Evolutionary conservation across 2,797 vertebrate species (phyloP).

Genomic region (Ceryle rudis): DNA sequence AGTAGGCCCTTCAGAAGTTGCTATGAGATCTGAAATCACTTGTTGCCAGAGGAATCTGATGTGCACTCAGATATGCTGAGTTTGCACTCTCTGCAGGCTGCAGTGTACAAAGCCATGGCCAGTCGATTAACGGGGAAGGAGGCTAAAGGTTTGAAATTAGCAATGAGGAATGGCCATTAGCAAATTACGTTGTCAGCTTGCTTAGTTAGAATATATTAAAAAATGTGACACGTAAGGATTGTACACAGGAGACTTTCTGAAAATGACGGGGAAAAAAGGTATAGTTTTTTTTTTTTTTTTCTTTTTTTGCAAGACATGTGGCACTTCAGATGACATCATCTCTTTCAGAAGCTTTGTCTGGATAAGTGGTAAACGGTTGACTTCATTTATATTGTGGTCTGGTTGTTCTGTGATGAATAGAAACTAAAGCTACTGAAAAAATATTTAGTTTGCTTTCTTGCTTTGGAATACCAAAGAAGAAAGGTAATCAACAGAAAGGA

Average conservation of each 20-base stretch:
- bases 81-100: slow-evolving; percentile 26
- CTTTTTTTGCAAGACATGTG: neutral
- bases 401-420: slow-evolving; percentile 9
- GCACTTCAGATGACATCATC: neutral
- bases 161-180: neutral
- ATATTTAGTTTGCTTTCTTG: slow-evolving; percentile 31
- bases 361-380: neutral
- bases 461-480: slow-evolving; percentile 16
- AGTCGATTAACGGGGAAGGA: slow-evolving; percentile 6
- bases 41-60: slow-evolving; percentile 30
- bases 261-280: neutral
- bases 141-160: neutral
- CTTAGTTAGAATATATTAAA: neutral
- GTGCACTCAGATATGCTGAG: slow-evolving; percentile 1
- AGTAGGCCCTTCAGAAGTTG: neutral
- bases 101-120: neutral
- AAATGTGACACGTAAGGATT: neutral
- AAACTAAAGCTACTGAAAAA: slow-evolving; percentile 33
- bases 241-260: neutral
- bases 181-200: neutral
- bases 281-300: too few relatives aligned
- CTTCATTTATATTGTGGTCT: neutral
- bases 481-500: neutral
- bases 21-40: slow-evolving; percentile 45
- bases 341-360: neutral